Evolutionary conservation across 1,140 invertebrate species (phyloP), one percentile per base, ranked within the genome.

Genomic region (Portunus trituberculatus): DNA sequence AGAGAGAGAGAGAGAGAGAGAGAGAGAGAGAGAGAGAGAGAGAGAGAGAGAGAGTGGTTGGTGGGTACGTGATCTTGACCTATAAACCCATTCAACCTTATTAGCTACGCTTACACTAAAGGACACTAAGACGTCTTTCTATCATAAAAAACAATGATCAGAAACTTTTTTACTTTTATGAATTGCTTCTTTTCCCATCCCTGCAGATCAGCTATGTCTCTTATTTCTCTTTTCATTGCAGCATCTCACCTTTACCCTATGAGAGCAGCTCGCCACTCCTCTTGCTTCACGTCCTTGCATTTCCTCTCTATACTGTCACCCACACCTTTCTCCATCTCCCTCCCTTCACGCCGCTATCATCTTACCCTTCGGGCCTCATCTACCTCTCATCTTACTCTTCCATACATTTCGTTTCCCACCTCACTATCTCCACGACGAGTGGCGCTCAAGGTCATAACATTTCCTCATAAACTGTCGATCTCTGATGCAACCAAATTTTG

Each of bases 391-490:
- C 52, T 59, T 20, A 12, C 52, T 59, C 52, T 59, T 59, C 52
- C 52, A 59, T 59, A 59, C 52, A 59, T 59, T 14, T 59, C 52
- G 52, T 59, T 59, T 59, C 52, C 52, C 52, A 14, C 52, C 16
- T 10, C 52, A 59, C 3, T 59, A 59, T 59, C 52, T 59, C 52
- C 8, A 59, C 52, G 8, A 14, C 52, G 52, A 59, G 8, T 59
- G 52, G 3, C 16, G 52, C 52, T 59, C 12, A 59, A 59, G 52
- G 52, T 14, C 52, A 59, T 59, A 59, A 59, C 67, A 59, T 91
- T 89, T 48, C 88, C 88, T 89, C 45, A 89, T 89, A 89, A 46
- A 89, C 88, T 91, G 89, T 67, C 89, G 4, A 59, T 59, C 59
- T 91, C 48, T 45, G 59, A 52, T 59, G 48, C n/a, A 91, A 52